These are phyloP conservation scores for Ichneumoninae sp. DNA, from an alignment of 2,888 invertebrate species.

Conservation along the genomic window DNA sequence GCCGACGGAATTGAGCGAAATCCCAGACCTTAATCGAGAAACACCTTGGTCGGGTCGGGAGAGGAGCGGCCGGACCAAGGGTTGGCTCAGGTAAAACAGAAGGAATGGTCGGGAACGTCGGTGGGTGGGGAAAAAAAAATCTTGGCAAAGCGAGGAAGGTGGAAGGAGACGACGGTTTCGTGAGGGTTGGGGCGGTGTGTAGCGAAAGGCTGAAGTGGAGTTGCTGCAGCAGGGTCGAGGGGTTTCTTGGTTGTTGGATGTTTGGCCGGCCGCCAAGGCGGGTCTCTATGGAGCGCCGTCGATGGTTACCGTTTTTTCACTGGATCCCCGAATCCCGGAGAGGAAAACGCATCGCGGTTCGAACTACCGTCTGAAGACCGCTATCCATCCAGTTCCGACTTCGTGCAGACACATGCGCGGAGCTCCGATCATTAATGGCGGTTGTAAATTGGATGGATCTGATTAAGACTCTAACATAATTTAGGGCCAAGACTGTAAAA, in stretches of 20 bases:
- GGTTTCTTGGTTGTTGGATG: slow-evolving; percentile 77
- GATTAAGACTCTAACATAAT: not conserved
- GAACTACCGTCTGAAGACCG: slow-evolving; percentile 32
- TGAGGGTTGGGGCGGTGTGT: slow-evolving; percentile 65
- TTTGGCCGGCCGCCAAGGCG: slow-evolving; percentile 77
- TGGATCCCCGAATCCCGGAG: slow-evolving; percentile 64
- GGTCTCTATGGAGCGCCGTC: slow-evolving; percentile 75
- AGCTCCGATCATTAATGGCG: slow-evolving; percentile 20
- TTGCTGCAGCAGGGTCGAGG: slow-evolving; percentile 71
- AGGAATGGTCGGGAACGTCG: slow-evolving; percentile 55
- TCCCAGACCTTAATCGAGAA: slow-evolving; percentile 62
- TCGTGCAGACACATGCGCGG: slow-evolving; percentile 27
- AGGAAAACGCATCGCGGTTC: slow-evolving; percentile 54
- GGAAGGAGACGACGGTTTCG: slow-evolving; percentile 63
- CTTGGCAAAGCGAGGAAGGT: slow-evolving; percentile 59
- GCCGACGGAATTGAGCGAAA: slow-evolving; percentile 55
- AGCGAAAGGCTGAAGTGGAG: slow-evolving; percentile 63
- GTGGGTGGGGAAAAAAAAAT: slow-evolving; percentile 58
- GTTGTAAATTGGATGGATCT: slow-evolving; percentile 5
- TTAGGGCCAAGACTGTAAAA: not conserved
- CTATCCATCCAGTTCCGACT: slow-evolving; percentile 31
- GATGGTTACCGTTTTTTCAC: slow-evolving; percentile 76
- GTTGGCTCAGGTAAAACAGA: slow-evolving; percentile 63
- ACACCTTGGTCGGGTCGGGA: slow-evolving; percentile 22
- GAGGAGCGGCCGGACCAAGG: slow-evolving; percentile 24